These are phyloP conservation scores for Watsonalla binaria DNA, from an alignment of 2,888 invertebrate genomes.

Conservation along the genomic window DNA sequence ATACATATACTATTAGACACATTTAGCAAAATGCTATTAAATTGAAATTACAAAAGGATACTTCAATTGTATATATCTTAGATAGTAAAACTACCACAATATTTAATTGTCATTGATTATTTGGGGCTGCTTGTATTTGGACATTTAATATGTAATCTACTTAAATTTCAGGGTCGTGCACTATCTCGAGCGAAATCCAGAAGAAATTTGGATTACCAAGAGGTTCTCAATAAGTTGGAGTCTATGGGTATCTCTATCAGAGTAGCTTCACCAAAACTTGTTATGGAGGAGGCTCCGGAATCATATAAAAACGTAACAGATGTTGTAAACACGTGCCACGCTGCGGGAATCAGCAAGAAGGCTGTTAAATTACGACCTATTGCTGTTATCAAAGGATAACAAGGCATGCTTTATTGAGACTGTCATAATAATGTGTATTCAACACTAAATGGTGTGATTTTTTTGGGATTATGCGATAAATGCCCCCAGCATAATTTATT, in stretches of 20 bases:
- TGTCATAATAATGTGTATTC: not conserved
- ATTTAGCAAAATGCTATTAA: too few relatives aligned
- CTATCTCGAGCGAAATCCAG: constrained; percentile 98
- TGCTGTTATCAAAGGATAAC: constrained; percentile 98
- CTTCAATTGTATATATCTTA: too few relatives aligned
- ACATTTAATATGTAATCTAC: constrained; percentile 3
- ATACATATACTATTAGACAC: too few relatives aligned
- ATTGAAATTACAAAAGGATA: too few relatives aligned
- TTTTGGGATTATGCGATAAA: too few relatives aligned
- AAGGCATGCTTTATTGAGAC: not conserved
- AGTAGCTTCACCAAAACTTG: constrained; percentile 98
- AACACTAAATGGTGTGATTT: too few relatives aligned
- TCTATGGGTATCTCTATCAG: constrained; percentile 94
- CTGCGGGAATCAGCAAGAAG: constrained; percentile 98
- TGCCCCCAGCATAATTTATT: too few relatives aligned
- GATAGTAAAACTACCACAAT: too few relatives aligned
- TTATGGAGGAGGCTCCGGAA: constrained; percentile 99
- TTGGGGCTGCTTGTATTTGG: too few relatives aligned
- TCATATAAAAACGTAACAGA: constrained; percentile 99
- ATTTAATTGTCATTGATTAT: too few relatives aligned
- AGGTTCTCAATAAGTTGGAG: constrained; percentile 91
- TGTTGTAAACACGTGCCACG: constrained; percentile 98
- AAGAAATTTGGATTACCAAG: constrained; percentile 94
- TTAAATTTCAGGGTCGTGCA: constrained; percentile 89
- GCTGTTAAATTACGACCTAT: constrained; percentile 97